These are phyloP conservation scores for Zoroaster sp. DNA, from an alignment of 53 echinoderm and acorn worm species.

Conservation along the genomic window DNA sequence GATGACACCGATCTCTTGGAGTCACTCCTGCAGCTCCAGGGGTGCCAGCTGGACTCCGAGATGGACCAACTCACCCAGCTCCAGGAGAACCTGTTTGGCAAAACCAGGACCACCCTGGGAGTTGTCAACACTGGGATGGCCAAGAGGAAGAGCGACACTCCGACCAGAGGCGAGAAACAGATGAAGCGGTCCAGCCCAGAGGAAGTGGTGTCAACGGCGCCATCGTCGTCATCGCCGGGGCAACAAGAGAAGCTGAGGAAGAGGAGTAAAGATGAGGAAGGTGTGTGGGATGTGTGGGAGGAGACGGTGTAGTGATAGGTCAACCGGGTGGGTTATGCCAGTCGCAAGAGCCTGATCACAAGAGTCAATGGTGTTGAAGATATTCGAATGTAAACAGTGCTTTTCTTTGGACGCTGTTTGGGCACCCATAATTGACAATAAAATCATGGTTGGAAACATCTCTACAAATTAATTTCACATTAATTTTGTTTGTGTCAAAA, in stretches of 20 bases:
- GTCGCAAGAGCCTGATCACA: neutral
- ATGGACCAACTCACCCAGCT: conserved; percentile 84
- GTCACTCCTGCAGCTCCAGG: conserved; percentile 65
- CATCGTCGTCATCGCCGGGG: conserved; percentile 29
- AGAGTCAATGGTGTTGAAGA: neutral
- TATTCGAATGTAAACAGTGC: neutral
- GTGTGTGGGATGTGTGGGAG: conserved; percentile 91
- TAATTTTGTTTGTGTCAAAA: too few relatives aligned
- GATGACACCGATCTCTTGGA: conserved; percentile 72
- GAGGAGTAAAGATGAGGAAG: conserved; percentile 68
- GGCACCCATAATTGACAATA: too few relatives aligned
- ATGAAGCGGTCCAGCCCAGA: conserved; percentile 52
- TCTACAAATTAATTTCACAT: too few relatives aligned
- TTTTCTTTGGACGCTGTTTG: too few relatives aligned
- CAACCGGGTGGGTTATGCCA: neutral
- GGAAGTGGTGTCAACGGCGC: neutral
- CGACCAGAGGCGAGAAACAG: conserved; percentile 4
- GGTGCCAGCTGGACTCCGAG: conserved; percentile 58
- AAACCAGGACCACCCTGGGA: neutral
- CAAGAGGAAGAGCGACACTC: conserved; percentile 14
- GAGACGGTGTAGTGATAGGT: conserved; percentile 73
- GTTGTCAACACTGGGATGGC: neutral
- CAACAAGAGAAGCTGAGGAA: conserved; percentile 47
- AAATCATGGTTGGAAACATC: too few relatives aligned
- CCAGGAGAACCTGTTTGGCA: conserved; percentile 81